phyloP scores from a whole-genome alignment of 2,113 vertebrate genomes.

The Etia nguti region DNA sequence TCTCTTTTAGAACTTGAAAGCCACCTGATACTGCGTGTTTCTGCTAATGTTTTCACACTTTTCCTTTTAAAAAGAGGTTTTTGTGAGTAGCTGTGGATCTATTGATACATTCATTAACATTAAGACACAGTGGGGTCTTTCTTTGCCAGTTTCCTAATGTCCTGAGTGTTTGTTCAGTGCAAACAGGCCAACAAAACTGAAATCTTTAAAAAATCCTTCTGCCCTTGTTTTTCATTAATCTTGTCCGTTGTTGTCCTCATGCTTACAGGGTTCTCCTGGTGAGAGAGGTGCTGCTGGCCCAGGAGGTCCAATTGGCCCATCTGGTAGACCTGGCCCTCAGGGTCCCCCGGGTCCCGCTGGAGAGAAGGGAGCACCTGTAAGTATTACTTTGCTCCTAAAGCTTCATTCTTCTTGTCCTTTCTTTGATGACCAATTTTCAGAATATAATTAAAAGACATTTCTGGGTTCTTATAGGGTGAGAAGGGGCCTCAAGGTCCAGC shows the following conservation, averaged over 20 bases:
- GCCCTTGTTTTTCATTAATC: neutral
- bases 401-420: neutral
- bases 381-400: conserved; percentile 36
- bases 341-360: conserved; percentile 92
- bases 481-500: conserved; percentile 94
- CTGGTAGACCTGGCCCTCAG: conserved; percentile 90
- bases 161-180: neutral
- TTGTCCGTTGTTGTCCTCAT: neutral
- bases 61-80: neutral
- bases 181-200: neutral
- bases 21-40: neutral
- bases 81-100: neutral
- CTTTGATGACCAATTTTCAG: neutral
- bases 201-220: neutral
- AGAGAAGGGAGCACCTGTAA: conserved; percentile 94
- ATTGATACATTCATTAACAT: conserved; percentile 22
- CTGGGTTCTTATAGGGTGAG: conserved; percentile 80
- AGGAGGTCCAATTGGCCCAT: conserved; percentile 89
- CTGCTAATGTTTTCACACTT: neutral
- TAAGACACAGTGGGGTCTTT: neutral
- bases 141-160: conserved; percentile 9
- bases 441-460: neutral
- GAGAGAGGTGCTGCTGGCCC: conserved; percentile 90
- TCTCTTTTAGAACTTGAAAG: conserved; percentile 28
- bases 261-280: conserved; percentile 86